Evolutionary conservation across 1,140 invertebrate species (phyloP), one percentile per base, ranked within the genome.

Genomic region (Leptopilina clavipes): DNA sequence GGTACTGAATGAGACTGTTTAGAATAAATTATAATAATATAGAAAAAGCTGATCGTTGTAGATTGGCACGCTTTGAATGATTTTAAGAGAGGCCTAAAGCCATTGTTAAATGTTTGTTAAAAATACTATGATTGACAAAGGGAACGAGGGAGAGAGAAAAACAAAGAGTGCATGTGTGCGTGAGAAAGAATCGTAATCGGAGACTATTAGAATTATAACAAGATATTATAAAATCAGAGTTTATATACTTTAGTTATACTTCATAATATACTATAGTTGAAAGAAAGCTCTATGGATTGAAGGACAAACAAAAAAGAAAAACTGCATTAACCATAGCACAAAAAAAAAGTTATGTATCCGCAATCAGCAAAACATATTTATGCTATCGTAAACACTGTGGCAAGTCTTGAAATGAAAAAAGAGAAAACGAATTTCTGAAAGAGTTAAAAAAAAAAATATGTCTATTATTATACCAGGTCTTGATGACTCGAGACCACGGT

Each of bases 201-300:
- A 86, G 82, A 87, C 76, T 86, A 88, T 87, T 87, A 88, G 84
- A 81, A 84, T 85, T 86, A 65, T 65, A 86, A 86, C 71, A 80
- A 81, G 79, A 82, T 85, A 88, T 86, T 88, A 88, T 87, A 82
- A 87, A 77, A 87, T 88, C 85, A 89, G 86, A 88, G 85, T 89
- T 88, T 88, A 89, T 89, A 89, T 86, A 88, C 83, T 84, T 87
- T 87, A 89, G 87, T 89, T 86, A 87, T 86, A 86, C 82, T 85
- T 82, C 85, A 87, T 83, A 87, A 40, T 81, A 86, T 83, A 85
- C 73, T 81, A 85, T 85, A 86, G 76, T 77, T 81, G 72, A 79
- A 77, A 59, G 73, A 81, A 75, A 79, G 75, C 72, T 81, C 73
- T 79, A 80, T 76, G 72, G 44, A 75, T 70, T 73, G 31, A 74